Evolutionary conservation across 2,888 invertebrate genomes (phyloP), one percentile per base, ranked within the genome.

Genomic region (Mesorhabditis belari): DNA sequence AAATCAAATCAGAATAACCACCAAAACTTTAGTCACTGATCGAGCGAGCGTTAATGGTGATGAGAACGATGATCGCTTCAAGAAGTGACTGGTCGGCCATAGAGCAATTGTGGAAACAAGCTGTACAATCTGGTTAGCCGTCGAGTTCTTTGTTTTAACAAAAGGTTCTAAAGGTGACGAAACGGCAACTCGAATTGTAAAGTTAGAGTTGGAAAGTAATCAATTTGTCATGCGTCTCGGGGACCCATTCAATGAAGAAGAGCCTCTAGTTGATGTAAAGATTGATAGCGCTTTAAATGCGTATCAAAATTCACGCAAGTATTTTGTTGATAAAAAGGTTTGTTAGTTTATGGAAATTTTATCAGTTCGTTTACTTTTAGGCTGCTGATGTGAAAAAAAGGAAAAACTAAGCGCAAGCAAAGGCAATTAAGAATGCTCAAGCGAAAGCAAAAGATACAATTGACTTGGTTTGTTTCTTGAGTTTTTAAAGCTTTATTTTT

Each of bases 371-470:
- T n/a, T n/a, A n/a, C n/a, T 35, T 35, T 35, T 35, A 35, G 44
- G 44, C 44, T 17, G 44, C 44, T n/a, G 44, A 9, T n/a, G 44
- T 35, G 12, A 35, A 35, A 80, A 91, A 95, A 81, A 89, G 92
- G 81, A 95, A 95, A 82, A 98, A 95, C 6, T 92, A 94, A 79
- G 92, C 96, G 0, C 89, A 92, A 9, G 88, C 86, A 27, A 93
- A 92, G 62, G 82, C 96, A 4, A 85, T 95, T 12, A 96, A 96
- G 84, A 92, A 91, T 50, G 95, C 96, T 1, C 69, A 71, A 25
- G 61, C 64, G 17, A 75, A 75, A 57, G 67, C 75, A 6, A 70
- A 72, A 19, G 65, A 62, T 9, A 70, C 71, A 3, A 51, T 74
- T 55, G 70, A 71, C 6, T 67, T 65, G 59, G 71, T 71, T n/a